Percentiles rank a stretch among this genome's conserved stretches.
These are phyloP conservation scores for Peucedramus taeniatus DNA, from an alignment of 2,113 vertebrate genomes.

Conservation along the genomic window DNA sequence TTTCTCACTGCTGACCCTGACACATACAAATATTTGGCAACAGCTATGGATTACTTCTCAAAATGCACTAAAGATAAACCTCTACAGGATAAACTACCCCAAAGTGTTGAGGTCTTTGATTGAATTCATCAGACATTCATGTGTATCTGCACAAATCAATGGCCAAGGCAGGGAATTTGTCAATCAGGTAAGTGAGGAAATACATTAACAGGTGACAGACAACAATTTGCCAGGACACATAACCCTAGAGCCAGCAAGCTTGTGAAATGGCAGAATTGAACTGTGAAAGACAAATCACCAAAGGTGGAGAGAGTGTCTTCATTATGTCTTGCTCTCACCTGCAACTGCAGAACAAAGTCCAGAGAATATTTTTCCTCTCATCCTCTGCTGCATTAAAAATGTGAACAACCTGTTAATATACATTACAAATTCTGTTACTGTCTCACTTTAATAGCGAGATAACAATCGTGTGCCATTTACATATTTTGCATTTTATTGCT, in stretches of 20 bases:
- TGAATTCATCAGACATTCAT: constrained; percentile 53
- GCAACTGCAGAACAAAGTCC: not conserved
- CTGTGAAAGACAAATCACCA: constrained; percentile 54
- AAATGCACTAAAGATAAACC: constrained; percentile 35
- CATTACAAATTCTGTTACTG: constrained; percentile 38
- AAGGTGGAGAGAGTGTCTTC: not conserved
- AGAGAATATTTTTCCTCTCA: not conserved
- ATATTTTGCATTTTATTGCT: constrained; percentile 57
- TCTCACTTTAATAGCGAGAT: constrained; percentile 18
- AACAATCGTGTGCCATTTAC: constrained; percentile 27
- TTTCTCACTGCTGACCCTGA: constrained; percentile 23
- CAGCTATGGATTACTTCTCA: constrained; percentile 17
- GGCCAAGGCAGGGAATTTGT: constrained; percentile 40
- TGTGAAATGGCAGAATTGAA: constrained; percentile 64
- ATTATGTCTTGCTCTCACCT: not conserved
- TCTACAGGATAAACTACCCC: constrained; percentile 25
- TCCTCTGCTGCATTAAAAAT: not conserved
- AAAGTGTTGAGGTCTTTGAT: constrained; percentile 55
- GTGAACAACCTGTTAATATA: constrained; percentile 20
- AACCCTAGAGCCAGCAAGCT: constrained; percentile 20
- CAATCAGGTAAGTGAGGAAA: constrained; percentile 64
- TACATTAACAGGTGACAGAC: constrained; percentile 67
- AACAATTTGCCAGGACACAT: constrained; percentile 56
- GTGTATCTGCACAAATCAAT: constrained; percentile 44
- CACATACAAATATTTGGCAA: constrained; percentile 31